phyloP scores from a whole-genome alignment of 1,140 invertebrate genomes.

The Stegodyphus mimosarum region DNA sequence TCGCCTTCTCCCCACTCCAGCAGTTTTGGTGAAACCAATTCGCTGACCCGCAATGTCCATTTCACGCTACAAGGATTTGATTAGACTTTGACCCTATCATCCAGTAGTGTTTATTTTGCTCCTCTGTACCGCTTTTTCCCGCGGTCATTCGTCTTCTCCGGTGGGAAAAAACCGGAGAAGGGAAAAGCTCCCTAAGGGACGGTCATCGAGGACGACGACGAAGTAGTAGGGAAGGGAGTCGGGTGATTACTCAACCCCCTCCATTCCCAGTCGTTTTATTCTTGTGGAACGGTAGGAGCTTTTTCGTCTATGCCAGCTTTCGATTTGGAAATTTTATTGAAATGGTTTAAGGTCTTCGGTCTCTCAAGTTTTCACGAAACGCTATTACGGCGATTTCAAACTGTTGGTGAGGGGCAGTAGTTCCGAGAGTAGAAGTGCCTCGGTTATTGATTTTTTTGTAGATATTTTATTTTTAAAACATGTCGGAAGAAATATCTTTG shows the following conservation, averaged over 20 bases:
- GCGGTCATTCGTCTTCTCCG: conserved; percentile 31
- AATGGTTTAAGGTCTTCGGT: too few species aligned
- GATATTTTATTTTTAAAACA: too few species aligned
- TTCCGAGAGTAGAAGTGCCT: too few species aligned
- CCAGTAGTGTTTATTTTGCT: conserved; percentile 36
- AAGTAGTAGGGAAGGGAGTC: not conserved
- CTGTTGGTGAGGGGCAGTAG: too few species aligned
- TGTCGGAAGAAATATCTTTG: too few species aligned
- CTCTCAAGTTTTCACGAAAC: too few species aligned
- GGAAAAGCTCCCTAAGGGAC: conserved; percentile 16
- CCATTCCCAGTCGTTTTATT: not conserved
- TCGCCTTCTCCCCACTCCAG: not conserved
- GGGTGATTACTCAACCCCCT: conserved; percentile 37
- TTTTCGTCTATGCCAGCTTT: too few species aligned
- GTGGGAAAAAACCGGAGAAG: not conserved
- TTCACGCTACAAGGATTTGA: conserved; percentile 53
- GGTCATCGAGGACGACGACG: conserved; percentile 2
- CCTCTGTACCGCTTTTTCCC: not conserved
- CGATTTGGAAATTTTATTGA: too few species aligned
- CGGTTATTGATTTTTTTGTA: too few species aligned
- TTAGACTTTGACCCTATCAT: conserved; percentile 54
- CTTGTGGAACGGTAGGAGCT: not conserved
- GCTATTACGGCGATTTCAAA: too few species aligned
- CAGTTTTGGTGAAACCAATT: not conserved
- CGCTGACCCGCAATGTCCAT: conserved; percentile 21